Evolutionary conservation across 1,140 invertebrate species (phyloP), one percentile per base, ranked within the genome.

Genomic region (Leptinotarsa lineolata): DNA sequence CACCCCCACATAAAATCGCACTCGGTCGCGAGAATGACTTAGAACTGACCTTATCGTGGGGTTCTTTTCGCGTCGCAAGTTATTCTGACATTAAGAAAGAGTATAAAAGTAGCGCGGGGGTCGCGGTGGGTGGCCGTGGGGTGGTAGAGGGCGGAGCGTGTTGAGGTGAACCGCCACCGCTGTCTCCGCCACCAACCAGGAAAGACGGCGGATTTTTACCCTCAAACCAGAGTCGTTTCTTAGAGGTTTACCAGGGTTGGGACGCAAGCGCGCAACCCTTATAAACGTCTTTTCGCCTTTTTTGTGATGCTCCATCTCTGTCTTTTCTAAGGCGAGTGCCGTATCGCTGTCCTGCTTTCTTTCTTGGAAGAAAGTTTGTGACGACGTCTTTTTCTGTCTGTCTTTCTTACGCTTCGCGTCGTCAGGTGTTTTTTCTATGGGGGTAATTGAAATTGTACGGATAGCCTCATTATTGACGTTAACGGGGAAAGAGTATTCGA

Each of bases 201-300:
- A 84, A 84, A 84, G 83, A 84, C 83, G 83, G 81, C 80, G 82
- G 83, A 84, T 84, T 84, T 84, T 84, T 84, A 81, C 82, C 82
- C 83, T 81, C 82, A 83, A 82, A 84, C 83, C 83, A 82, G 81
- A 81, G 83, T 83, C 83, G 83, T 84, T 84, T 84, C 83, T 83
- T 84, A 83, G 83, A 84, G 83, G 83, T 84, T 84, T 84, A 84
- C 83, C 83, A 81, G 79, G 76, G 80, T 76, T 71, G 76, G 78
- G 78, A 82, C 81, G 81, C 81, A 83, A 81, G 83, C 83, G 83
- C 79, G 78, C 78, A 77, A 76, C 76, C 79, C 83, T 83, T 82
- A 80, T 79, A 81, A 79, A 81, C 81, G 80, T 82, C 83, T 82
- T 82, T 83, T 81, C 76, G 74, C 75, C 78, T 83, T 82, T 83